Evolutionary conservation across 2,888 invertebrate genomes (phyloP).

Genomic region (Yponomeuta cagnagella): DNA sequence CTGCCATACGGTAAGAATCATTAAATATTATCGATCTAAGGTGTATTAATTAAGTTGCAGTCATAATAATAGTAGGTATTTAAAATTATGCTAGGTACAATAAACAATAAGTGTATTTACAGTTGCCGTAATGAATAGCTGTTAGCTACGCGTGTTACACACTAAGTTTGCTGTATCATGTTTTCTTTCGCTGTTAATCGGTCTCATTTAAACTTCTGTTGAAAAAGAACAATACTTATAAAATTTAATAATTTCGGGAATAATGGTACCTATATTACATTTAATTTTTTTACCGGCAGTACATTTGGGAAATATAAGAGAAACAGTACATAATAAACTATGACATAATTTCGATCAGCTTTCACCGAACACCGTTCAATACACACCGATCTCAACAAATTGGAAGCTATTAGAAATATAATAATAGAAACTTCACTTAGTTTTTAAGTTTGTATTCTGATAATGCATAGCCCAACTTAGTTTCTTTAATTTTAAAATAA

Average conservation of each 20-base stretch:
- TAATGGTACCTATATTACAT: not conserved
- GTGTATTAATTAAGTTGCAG: slow-evolving; percentile 61
- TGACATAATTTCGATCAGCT: slow-evolving; percentile 12
- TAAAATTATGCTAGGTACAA: slow-evolving; percentile 65
- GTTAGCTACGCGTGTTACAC: slow-evolving; percentile 9
- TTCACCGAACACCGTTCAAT: slow-evolving; percentile 18
- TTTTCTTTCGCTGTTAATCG: slow-evolving; percentile 4
- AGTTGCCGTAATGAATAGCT: slow-evolving; percentile 10
- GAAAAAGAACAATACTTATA: not conserved
- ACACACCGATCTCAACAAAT: slow-evolving; percentile 69
- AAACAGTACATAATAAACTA: slow-evolving; percentile 3
- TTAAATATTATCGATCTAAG: slow-evolving; percentile 43
- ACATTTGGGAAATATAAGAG: slow-evolving; percentile 5
- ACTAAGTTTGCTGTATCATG: not conserved
- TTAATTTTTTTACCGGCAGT: not conserved
- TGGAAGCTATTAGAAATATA: slow-evolving; percentile 68
- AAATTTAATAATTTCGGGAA: not conserved
- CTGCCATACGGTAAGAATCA: slow-evolving; percentile 73
- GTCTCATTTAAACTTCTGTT: not conserved
- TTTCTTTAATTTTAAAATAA: slow-evolving; percentile 50
- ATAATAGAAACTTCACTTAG: slow-evolving; percentile 45
- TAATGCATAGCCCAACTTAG: slow-evolving; percentile 46
- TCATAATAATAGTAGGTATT: slow-evolving; percentile 69
- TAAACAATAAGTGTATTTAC: slow-evolving; percentile 24
- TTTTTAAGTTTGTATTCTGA: slow-evolving; percentile 39